phyloP scores from a whole-genome alignment of 2,888 invertebrate genomes.

The Tolmerus cingulatus region DNA sequence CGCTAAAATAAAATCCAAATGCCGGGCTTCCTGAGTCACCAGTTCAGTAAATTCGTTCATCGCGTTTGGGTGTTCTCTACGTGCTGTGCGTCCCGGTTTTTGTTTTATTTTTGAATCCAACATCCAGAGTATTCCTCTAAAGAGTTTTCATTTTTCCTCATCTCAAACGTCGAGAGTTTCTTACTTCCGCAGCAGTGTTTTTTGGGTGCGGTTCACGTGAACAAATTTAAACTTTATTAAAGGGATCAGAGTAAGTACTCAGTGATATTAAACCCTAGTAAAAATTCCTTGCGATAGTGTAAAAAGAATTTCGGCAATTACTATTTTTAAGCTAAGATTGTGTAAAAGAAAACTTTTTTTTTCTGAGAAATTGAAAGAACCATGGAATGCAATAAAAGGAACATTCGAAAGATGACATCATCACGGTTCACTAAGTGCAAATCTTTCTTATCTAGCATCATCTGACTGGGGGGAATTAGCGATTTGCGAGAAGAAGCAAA shows the following conservation, averaged over 20 bases:
- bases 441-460: background rate
- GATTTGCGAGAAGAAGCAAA: background rate
- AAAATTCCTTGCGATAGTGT: background rate
- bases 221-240: background rate
- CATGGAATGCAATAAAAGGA: background rate
- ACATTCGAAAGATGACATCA: background rate
- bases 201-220: slow-evolving; percentile 16
- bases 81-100: slow-evolving; percentile 8
- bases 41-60: slow-evolving; percentile 16
- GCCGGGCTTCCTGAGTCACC: background rate
- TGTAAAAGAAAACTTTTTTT: background rate
- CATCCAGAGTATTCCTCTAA: background rate
- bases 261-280: background rate
- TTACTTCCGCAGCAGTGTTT: background rate
- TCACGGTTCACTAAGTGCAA: background rate
- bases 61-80: background rate
- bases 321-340: background rate
- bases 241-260: background rate
- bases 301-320: background rate
- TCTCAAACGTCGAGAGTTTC: background rate
- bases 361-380: background rate
- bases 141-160: background rate
- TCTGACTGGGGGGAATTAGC: background rate
- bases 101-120: slow-evolving; percentile 2
- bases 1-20: background rate